Conservation (phyloP, 2,888 invertebrate genomes). For the Amiota communis region DNA sequence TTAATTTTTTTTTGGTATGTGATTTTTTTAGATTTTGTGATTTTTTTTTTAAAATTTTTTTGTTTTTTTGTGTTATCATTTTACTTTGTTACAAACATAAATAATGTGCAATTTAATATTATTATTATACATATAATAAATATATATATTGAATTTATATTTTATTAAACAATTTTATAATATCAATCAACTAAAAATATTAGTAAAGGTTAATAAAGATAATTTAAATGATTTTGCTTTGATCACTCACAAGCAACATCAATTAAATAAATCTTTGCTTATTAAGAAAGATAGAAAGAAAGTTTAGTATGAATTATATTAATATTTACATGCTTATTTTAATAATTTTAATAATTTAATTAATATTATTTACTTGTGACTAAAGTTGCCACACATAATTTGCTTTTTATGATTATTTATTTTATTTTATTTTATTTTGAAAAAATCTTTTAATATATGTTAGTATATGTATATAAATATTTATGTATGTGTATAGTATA, state of each 20-base stretch:
- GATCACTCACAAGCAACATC: too few species aligned
- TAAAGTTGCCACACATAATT: background rate
- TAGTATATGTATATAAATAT: slow-evolving; percentile 42
- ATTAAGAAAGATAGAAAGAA: too few species aligned
- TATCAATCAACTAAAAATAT: too few species aligned
- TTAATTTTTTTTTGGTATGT: slow-evolving; percentile 44
- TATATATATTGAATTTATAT: too few species aligned
- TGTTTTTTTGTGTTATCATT: slow-evolving; percentile 28
- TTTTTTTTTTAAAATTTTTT: slow-evolving; percentile 42
- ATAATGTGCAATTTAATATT: slow-evolving; percentile 33
- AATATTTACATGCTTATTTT: slow-evolving; percentile 35
- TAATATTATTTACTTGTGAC: background rate
- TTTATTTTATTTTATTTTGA: slow-evolving; percentile 31
- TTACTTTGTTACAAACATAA: slow-evolving; percentile 54
- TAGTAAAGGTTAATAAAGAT: too few species aligned
- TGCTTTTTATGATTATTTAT: slow-evolving; percentile 31
- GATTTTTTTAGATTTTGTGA: slow-evolving; percentile 64
- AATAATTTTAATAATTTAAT: background rate
- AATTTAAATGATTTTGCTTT: too few species aligned
- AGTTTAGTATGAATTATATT: too few species aligned
- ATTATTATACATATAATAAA: slow-evolving; percentile 21
- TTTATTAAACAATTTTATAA: too few species aligned
- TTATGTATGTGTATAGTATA: slow-evolving; percentile 32
- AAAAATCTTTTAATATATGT: slow-evolving; percentile 39
- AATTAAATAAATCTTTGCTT: too few species aligned